A percentile compares a stretch with the other conserved stretches of the same genome.
Evolutionary conservation across 2,888 invertebrate species (phyloP).

Genomic region (Mythimna lalbum): DNA sequence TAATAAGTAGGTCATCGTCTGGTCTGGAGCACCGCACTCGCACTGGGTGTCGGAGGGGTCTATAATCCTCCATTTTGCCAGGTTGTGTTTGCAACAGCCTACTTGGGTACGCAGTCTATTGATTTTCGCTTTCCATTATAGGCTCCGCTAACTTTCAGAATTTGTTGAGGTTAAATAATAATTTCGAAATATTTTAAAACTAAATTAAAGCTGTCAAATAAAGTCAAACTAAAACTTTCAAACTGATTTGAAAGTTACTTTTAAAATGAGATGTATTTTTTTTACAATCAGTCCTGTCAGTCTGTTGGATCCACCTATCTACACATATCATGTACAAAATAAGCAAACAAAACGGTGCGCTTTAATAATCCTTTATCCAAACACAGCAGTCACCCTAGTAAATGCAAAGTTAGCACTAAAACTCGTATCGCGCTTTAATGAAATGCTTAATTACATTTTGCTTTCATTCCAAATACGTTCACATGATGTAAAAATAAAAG

Average conservation of each 20-base stretch:
- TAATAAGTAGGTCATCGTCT: no score
- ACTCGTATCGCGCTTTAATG: slow-evolving; percentile 1
- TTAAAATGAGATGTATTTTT: not conserved
- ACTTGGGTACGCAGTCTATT: no score
- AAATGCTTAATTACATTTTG: slow-evolving; percentile 47
- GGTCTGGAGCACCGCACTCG: no score
- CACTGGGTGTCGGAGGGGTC: no score
- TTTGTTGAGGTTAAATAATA: not conserved
- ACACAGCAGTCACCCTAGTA: not conserved
- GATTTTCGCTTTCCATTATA: no score
- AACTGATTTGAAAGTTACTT: not conserved
- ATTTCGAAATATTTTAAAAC: not conserved
- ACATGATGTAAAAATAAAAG: slow-evolving; percentile 36
- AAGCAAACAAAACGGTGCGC: not conserved
- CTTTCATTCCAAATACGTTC: slow-evolving; percentile 20
- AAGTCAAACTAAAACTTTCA: not conserved
- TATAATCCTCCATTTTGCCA: no score
- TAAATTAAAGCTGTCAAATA: not conserved
- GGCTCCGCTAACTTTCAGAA: no score
- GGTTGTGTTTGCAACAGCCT: no score
- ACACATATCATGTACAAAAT: not conserved
- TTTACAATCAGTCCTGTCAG: slow-evolving; percentile 2
- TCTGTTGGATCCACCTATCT: not conserved
- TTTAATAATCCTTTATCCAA: slow-evolving; percentile 3
- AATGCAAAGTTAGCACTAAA: slow-evolving; percentile 8